Conservation (phyloP, 2,888 invertebrate species). For the Autographa gamma region DNA sequence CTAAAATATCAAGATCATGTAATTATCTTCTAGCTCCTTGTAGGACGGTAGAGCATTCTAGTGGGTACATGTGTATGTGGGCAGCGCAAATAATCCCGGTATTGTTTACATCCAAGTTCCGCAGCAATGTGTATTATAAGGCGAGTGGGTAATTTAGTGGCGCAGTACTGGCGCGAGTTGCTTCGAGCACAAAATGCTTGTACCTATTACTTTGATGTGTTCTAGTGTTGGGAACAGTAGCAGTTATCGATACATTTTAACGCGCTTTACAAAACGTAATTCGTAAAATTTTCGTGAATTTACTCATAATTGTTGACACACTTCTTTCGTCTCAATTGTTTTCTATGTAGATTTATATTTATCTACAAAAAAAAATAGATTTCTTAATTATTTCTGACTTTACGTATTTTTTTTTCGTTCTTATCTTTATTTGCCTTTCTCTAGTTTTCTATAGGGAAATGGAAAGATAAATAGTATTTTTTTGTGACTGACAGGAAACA, state of each 20-base stretch:
- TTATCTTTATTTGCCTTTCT: too few relatives aligned
- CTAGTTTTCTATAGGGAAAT: too few relatives aligned
- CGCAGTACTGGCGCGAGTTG: conserved; percentile 48
- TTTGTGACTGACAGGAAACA: too few relatives aligned
- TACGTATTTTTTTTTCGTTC: too few relatives aligned
- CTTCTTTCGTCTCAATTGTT: too few relatives aligned
- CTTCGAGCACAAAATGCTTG: conserved; percentile 60
- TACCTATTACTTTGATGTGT: conserved; percentile 62
- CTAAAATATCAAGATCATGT: neutral
- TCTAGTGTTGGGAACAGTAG: conserved; percentile 37
- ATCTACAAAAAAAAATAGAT: too few relatives aligned
- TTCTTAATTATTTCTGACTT: too few relatives aligned
- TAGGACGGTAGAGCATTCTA: neutral
- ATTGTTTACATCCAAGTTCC: neutral
- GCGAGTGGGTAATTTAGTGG: conserved; percentile 55
- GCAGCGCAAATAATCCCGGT: neutral
- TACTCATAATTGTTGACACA: too few relatives aligned
- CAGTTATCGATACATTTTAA: neutral
- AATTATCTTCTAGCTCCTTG: neutral
- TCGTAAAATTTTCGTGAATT: too few relatives aligned
- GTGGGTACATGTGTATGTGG: neutral
- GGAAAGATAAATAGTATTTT: too few relatives aligned
- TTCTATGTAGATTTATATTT: too few relatives aligned
- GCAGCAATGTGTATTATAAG: conserved; percentile 12
- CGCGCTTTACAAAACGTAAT: too few relatives aligned